Base-by-base conservation (phyloP, 2,888 invertebrate genomes). In the Acanthosoma haemorrhoidale region DNA sequence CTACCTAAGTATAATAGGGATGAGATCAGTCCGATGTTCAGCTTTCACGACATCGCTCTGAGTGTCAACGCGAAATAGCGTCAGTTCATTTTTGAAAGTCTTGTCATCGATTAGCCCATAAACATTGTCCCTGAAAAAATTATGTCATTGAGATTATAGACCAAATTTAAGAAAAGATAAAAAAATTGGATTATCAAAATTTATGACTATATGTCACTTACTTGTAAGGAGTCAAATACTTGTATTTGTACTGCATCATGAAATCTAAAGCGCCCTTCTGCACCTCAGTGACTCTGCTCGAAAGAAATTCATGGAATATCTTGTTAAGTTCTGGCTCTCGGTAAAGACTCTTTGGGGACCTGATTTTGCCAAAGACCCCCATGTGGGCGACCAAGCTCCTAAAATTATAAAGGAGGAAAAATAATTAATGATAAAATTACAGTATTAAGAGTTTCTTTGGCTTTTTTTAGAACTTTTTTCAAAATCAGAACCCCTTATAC, bases 211-310 rank as follows among this genome's bases (percentile, higher is more conserved):
- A n/a, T 32, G 6, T 6, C n/a, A 73, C 78, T 76, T 75, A 83
- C 82, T 77, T 91, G 78, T 97, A 96, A 0, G 91, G 88, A 0
- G 82, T 78, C 6, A 96, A 78, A 77, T 86, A 88, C 77, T 91
- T 91, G 74, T 88, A 86, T 78, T 91, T 93, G 80, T 96, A 97
- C 0, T 91, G 87, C 76, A 93, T 82, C 1, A 98, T 80, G 78
- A 96, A 97, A 77, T 91, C 90, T 41, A 98, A 80, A 0, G 96
- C 92, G 66, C 86, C 84, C 79, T 89, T 92, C 80, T 97, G 97
- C 5, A 97, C 82, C 0, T 86, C 86, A 0, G 87, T 80, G 79
- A 91, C 90, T 76, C 88, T 88, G 72, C 92, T 88, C 59, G 88
- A 86, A 8, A 98, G 79, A 66, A 97, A 84, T 78, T 95, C 89